Evolutionary conservation across 2,888 invertebrate species (phyloP).

Genomic region (Agapetus fuscipes): DNA sequence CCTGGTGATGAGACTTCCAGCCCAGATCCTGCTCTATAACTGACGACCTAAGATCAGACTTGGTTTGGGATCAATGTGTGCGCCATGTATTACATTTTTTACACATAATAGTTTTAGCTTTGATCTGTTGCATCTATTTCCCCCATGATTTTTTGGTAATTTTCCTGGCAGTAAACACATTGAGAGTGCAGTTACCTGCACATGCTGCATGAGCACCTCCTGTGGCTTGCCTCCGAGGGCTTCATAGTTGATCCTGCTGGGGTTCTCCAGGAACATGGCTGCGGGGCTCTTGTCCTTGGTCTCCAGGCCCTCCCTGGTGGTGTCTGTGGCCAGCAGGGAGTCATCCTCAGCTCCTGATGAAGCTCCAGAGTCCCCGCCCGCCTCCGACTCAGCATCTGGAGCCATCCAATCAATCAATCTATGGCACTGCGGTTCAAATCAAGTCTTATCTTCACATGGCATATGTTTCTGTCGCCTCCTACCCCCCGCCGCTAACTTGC

Average conservation of each 20-base stretch:
- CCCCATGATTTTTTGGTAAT: no score
- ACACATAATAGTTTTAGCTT: background rate
- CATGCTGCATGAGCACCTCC: constrained; percentile 33
- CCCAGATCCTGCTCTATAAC: no score
- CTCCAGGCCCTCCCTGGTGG: constrained; percentile 24
- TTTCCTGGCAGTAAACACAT: no score
- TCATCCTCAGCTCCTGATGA: constrained; percentile 1
- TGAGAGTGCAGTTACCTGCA: constrained; percentile 30
- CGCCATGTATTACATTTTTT: no score
- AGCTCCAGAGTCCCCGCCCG: constrained; percentile 6
- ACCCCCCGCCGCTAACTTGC: no score
- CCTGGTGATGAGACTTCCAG: no score
- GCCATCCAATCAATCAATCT: no score
- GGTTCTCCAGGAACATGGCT: constrained; percentile 31
- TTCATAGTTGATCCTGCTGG: constrained; percentile 29
- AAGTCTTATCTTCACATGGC: no score
- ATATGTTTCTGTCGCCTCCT: no score
- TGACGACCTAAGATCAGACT: no score
- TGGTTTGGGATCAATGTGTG: no score
- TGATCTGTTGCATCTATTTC: background rate
- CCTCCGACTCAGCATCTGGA: background rate
- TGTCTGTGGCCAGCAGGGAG: constrained; percentile 18
- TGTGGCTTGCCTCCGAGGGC: constrained; percentile 29
- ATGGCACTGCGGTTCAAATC: no score
- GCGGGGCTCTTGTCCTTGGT: constrained; percentile 27